phyloP scores from a whole-genome alignment of 2,113 vertebrate genomes.

The Bos taurus region DNA sequence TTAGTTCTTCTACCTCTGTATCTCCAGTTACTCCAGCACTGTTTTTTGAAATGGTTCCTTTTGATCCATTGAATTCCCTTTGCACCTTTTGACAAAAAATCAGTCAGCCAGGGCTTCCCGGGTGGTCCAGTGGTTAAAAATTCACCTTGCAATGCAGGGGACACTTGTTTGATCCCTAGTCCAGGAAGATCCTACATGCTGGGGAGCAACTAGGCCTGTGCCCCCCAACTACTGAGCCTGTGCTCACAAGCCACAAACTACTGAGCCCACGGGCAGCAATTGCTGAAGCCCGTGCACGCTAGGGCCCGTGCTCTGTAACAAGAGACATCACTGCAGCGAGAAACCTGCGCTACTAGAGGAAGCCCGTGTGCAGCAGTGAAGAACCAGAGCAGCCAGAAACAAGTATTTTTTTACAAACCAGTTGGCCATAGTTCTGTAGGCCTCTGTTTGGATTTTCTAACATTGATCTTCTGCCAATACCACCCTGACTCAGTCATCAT shows the following conservation, averaged over 20 bases:
- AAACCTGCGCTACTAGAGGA: neutral
- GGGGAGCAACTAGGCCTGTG: neutral
- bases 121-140: neutral
- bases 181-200: neutral
- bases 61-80: neutral
- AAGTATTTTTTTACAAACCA: neutral
- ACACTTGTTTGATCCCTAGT: neutral
- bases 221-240: neutral
- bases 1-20: neutral
- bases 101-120: neutral
- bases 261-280: neutral
- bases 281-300: accelerated
- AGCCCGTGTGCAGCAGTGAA: neutral
- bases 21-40: neutral
- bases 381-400: neutral
- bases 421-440: neutral
- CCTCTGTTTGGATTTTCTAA: neutral
- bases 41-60: neutral
- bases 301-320: neutral
- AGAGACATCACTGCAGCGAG: neutral
- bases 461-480: neutral
- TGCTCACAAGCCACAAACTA: neutral
- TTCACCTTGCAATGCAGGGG: neutral
- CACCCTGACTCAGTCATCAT: neutral
- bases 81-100: neutral